Conservation (phyloP, 2,113 vertebrate species). For the Microcebus tavaratra region DNA sequence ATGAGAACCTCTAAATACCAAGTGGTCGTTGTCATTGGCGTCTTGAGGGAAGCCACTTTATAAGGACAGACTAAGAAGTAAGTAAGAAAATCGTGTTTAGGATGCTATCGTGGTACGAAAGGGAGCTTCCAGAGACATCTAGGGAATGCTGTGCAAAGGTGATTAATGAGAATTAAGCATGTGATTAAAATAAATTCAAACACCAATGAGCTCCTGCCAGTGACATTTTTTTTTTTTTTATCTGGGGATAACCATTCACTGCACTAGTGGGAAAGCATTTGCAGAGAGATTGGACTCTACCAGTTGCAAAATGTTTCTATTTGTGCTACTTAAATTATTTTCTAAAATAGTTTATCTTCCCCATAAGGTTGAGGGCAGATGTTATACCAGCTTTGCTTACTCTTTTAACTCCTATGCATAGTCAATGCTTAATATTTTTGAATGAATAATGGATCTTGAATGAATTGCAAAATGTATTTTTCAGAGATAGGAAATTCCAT, state of each 20-base stretch:
- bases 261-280: neutral
- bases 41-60: neutral
- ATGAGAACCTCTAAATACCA: neutral
- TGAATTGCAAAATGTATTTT: slow-evolving; percentile 24
- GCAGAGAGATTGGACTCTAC: neutral
- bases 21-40: neutral
- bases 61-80: neutral
- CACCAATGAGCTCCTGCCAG: neutral
- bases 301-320: neutral
- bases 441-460: neutral
- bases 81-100: neutral
- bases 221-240: neutral
- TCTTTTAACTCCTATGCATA: neutral
- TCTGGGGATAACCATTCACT: neutral
- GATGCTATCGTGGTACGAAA: neutral
- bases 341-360: neutral
- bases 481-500: neutral
- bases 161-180: neutral
- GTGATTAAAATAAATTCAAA: neutral
- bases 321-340: neutral
- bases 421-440: neutral
- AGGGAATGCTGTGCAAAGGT: neutral
- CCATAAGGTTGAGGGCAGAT: neutral
- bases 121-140: neutral
- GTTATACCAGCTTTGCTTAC: neutral